Evolutionary conservation across 1,140 invertebrate genomes (phyloP).

Genomic region (Nebria ingens): DNA sequence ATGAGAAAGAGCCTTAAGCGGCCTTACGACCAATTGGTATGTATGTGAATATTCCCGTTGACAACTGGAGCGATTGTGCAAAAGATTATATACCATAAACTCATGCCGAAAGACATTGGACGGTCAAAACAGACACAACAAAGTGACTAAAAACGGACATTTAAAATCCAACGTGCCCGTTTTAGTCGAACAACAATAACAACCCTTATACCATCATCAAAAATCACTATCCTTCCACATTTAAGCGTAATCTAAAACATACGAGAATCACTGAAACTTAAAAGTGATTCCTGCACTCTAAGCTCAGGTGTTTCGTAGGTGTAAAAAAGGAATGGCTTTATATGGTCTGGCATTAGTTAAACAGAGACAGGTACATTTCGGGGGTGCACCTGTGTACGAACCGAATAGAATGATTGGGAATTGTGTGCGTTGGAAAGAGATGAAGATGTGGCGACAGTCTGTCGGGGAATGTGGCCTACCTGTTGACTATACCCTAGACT

Average conservation of each 20-base stretch:
- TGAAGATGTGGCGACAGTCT: constrained; percentile 8
- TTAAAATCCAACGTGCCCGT: background rate
- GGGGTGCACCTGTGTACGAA: background rate
- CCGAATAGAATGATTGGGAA: background rate
- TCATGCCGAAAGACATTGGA: background rate
- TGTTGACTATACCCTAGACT: constrained; percentile 11
- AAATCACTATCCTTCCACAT: background rate
- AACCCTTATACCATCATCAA: background rate
- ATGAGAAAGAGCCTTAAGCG: no score
- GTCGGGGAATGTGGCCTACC: constrained; percentile 14
- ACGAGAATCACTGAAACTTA: background rate
- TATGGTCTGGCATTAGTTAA: background rate
- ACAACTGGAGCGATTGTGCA: background rate
- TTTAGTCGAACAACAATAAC: background rate
- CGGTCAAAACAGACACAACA: background rate
- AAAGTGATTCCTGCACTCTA: background rate
- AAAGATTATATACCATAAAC: background rate
- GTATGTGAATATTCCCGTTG: background rate
- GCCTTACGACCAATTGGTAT: no score
- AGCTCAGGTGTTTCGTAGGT: constrained; percentile 6
- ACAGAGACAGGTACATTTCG: background rate
- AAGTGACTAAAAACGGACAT: background rate
- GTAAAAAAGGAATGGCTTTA: constrained; percentile 8
- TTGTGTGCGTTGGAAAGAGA: background rate
- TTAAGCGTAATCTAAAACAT: no score